These are phyloP conservation scores for Tringa solitaria DNA, from an alignment of 2,113 vertebrate genomes.

Conservation along the genomic window DNA sequence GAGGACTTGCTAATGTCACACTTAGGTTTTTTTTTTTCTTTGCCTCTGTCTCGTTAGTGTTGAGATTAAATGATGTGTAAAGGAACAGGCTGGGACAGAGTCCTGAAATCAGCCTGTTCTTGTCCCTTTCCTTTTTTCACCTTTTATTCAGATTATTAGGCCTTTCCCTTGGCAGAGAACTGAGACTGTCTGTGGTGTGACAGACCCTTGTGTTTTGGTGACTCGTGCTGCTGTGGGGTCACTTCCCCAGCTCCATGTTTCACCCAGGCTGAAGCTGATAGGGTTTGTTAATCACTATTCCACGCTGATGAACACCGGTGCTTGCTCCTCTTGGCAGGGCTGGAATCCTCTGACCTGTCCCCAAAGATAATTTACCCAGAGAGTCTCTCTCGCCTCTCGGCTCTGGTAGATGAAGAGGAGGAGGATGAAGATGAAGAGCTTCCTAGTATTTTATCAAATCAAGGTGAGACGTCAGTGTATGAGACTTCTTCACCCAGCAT, in stretches of 20 bases:
- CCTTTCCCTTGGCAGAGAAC: background rate
- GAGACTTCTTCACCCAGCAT: no score
- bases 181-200: background rate
- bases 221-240: background rate
- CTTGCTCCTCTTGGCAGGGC: conserved; percentile 23
- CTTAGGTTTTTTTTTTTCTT: no score
- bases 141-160: background rate
- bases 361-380: background rate
- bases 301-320: fast-evolving
- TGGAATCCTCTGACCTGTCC: conserved; percentile 16
- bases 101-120: background rate
- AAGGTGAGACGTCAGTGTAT: conserved; percentile 47
- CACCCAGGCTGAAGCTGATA: background rate
- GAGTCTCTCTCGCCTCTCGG: background rate
- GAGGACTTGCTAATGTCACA: background rate
- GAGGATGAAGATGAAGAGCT: conserved; percentile 77
- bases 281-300: no score
- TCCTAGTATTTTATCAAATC: conserved; percentile 64
- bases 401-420: conserved; percentile 61
- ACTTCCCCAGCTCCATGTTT: fast-evolving
- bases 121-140: background rate
- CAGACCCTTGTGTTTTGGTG: background rate
- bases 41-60: background rate
- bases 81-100: background rate
- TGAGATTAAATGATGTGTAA: background rate